Evolutionary conservation across 1,140 invertebrate species (phyloP).

Genomic region (Diachasma alloeum): DNA sequence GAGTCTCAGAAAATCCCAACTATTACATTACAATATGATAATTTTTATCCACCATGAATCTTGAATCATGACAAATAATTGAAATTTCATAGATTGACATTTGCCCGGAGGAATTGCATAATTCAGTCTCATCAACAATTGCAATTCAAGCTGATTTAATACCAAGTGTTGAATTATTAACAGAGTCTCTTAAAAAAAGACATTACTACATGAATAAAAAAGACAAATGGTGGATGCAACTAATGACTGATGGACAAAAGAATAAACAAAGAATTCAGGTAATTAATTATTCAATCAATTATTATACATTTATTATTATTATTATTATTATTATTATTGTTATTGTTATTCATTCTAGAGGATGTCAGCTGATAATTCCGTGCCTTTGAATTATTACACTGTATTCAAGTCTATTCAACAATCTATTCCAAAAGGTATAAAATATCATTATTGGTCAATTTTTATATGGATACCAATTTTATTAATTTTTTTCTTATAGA

Average conservation of each 20-base stretch:
- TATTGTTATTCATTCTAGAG: conserved; percentile 51
- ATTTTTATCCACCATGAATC: too few species aligned
- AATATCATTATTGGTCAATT: not conserved
- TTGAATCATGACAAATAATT: not conserved
- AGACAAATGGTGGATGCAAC: conserved; percentile 69
- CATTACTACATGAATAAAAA: conserved; percentile 58
- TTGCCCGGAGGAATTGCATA: conserved; percentile 89
- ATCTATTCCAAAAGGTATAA: conserved; percentile 70
- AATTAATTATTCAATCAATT: conserved; percentile 27
- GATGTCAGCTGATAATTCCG: conserved; percentile 71
- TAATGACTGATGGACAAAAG: conserved; percentile 66
- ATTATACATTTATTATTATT: not conserved
- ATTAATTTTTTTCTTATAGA: conserved; percentile 67
- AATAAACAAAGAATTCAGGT: conserved; percentile 69
- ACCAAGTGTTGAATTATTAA: conserved; percentile 72
- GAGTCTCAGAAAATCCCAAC: too few species aligned
- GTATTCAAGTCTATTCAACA: conserved; percentile 85
- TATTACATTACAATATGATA: too few species aligned
- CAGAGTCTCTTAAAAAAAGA: conserved; percentile 43
- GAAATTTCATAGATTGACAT: conserved; percentile 78
- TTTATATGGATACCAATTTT: too few species aligned
- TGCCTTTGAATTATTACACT: conserved; percentile 92
- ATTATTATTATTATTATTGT: not conserved
- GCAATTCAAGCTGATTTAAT: conserved; percentile 84
- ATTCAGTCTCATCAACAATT: conserved; percentile 79